Conservation (phyloP, 2,113 vertebrate species). For the Chlamydotis undulata region DNA sequence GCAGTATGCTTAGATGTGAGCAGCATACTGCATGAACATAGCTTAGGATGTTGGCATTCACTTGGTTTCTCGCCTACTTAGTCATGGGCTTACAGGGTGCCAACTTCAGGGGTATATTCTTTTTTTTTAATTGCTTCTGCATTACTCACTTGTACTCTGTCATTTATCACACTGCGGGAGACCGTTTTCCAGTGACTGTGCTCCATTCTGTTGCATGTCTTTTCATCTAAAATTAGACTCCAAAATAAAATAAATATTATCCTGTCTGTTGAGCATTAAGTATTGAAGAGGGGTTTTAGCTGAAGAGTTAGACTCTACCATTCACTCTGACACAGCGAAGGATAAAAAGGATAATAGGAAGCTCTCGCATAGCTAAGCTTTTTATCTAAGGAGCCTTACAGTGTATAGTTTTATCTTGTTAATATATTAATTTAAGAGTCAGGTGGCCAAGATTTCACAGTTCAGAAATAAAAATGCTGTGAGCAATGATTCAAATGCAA, state of each 20-base stretch:
- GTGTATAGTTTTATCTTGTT: neutral
- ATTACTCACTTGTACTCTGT: neutral
- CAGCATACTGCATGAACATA: neutral
- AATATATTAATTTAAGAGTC: neutral
- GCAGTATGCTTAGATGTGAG: neutral
- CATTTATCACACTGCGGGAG: neutral
- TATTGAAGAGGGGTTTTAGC: neutral
- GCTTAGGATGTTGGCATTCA: neutral
- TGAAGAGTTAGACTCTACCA: neutral
- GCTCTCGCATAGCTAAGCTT: neutral
- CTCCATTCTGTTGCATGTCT: neutral
- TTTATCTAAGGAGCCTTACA: neutral
- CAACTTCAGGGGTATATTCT: neutral
- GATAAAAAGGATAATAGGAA: constrained; percentile 1
- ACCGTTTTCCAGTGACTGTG: neutral
- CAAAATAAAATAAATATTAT: neutral
- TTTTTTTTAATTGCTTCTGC: neutral
- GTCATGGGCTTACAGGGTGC: neutral
- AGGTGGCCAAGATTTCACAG: constrained; percentile 3
- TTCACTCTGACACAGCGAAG: neutral
- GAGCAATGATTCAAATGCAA: neutral
- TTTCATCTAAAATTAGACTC: neutral
- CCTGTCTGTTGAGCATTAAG: neutral
- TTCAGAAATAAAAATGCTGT: neutral
- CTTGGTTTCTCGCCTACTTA: neutral